These are phyloP conservation scores for Drosophila melanosoma DNA, from an alignment of 2,888 invertebrate species.

Conservation along the genomic window DNA sequence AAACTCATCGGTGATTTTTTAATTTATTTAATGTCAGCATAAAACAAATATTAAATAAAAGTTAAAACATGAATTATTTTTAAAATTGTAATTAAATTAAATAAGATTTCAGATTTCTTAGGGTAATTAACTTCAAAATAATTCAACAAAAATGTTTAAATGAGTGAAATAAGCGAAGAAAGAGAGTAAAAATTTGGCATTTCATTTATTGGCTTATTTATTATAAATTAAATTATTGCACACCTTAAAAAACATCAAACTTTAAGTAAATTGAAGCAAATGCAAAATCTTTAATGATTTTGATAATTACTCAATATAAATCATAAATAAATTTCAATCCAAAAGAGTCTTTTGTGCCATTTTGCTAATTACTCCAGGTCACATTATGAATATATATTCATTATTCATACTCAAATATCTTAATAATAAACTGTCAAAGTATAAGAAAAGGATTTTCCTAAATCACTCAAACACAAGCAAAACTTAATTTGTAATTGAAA, in stretches of 20 bases:
- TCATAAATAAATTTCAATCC: neutral
- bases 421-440: neutral
- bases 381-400: neutral
- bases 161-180: no score
- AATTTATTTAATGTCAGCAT: neutral
- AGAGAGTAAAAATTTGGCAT: no score
- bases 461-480: slow-evolving; percentile 1
- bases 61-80: neutral
- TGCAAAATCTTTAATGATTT: neutral
- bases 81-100: neutral
- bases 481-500: neutral
- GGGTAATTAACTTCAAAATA: no score
- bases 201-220: neutral
- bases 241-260: neutral
- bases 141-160: no score
- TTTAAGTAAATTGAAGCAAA: neutral
- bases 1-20: neutral
- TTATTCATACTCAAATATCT: neutral
- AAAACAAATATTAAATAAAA: neutral
- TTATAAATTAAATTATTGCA: neutral
- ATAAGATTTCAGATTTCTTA: neutral
- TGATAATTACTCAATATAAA: neutral
- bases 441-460: neutral
- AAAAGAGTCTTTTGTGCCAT: neutral
- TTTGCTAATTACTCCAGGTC: neutral